Evolutionary conservation across 2,888 invertebrate species (phyloP), one percentile per base, ranked within the genome.

Genomic region (Athripsodes cinereus): DNA sequence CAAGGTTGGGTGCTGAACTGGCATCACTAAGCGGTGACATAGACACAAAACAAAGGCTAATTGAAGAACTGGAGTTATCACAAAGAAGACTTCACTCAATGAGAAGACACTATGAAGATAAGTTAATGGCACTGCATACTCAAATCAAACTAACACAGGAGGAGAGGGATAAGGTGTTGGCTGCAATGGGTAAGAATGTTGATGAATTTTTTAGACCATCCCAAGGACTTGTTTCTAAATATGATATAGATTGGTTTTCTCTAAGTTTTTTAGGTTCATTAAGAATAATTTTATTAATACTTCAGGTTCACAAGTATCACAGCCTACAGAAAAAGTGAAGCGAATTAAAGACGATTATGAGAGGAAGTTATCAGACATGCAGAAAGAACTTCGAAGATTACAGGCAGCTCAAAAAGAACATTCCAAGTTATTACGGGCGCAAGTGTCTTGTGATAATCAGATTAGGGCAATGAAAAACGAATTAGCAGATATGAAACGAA

Each of bases 1-100:
- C 76, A 47, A 83, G 84, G 40, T 82, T 87, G 62, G 82, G 90
- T 65, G 89, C 90, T 26, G 92, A 96, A 70, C 76, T 98, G 60
- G 90, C 93, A 13, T 89, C 90, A 10, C 75, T 98, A 16, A 95
- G 93, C 57, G 90, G 90, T 50, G 95, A 97, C 72, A 97, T 98
- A 64, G 92, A 92, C 69, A 90, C 96, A 56, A 98, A 98, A 71
- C 91, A 96, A 65, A 88, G 92, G 57, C 79, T 98, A 48, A 96
- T 99, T 63, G 94, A 95, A 68, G 95, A 97, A 68, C 73, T 98
- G 64, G 97, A 98, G 71, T 75, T 87, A 58, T 92, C 92, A 0
- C 95, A 97, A 70, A 82, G 90, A 55, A 79, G 94, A 51, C 81
- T 97, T 69, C 87, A 91, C 53, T 84, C 89, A 0, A 85, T 97